Evolutionary conservation across 2,797 vertebrate genomes (phyloP).

Genomic region (Limosa lapponica): DNA sequence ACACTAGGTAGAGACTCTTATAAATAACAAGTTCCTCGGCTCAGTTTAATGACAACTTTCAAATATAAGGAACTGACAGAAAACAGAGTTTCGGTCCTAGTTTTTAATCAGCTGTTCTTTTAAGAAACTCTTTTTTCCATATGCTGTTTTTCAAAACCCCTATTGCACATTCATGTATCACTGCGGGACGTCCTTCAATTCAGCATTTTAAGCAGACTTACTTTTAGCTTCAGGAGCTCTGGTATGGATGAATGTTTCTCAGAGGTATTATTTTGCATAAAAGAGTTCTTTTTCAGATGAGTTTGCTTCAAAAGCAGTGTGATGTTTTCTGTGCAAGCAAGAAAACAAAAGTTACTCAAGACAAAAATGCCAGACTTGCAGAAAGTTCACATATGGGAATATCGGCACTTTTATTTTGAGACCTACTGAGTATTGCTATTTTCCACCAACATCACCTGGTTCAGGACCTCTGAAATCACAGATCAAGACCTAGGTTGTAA

Average conservation of each 20-base stretch:
- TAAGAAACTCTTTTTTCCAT: not conserved
- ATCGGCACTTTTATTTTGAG: not conserved
- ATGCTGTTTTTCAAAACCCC: not conserved
- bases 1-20: not conserved
- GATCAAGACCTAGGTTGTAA: not conserved
- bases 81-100: not conserved
- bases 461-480: not conserved
- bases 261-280: conserved; percentile 70
- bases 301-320: conserved; percentile 70
- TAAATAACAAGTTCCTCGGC: not conserved
- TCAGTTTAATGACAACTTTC: not conserved
- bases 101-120: conserved; percentile 16
- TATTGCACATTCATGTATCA: conserved; percentile 33
- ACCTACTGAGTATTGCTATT: not conserved
- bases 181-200: conserved; percentile 40
- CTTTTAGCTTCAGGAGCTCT: conserved; percentile 78
- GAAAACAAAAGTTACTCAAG: conserved; percentile 43
- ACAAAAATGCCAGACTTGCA: conserved; percentile 19
- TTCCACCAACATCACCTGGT: not conserved
- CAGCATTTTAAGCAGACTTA: conserved; percentile 68
- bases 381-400: not conserved
- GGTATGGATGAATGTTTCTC: conserved; percentile 70
- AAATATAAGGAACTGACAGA: not conserved
- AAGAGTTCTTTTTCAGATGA: conserved; percentile 64
- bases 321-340: conserved; percentile 70